Evolutionary conservation across 2,113 vertebrate genomes (phyloP), one percentile per base, ranked within the genome.

Genomic region (Thamnaconus septentrionalis): DNA sequence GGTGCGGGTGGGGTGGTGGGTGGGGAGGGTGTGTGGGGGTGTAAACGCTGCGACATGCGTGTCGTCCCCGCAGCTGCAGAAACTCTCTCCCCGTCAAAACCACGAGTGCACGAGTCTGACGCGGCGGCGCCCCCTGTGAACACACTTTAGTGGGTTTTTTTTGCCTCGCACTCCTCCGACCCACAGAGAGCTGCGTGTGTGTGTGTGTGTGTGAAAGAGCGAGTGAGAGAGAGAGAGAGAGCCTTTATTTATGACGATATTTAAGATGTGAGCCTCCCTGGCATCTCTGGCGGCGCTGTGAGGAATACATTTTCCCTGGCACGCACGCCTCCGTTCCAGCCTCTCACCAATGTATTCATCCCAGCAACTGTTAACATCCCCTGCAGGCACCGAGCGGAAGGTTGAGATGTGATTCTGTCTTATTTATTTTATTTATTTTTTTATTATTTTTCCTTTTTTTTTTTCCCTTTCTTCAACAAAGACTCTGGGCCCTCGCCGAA

Each of bases 301-400:
- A 31, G 52, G 9, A 53, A 8, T 56, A 6, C 39, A 3, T 68
- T 60, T 56, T 46, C 10, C 48, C 3, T 4, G n/a, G 40, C 54
- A 31, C 46, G 12, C 68, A 51, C n/a, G 6, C 44, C 46, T 46
- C 11, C 11, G 40, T 8, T 42, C 8, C 63, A 18, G 49, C 59
- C 63, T 1, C 56, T 59, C 48, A 49, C 52, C 56, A 31, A 56
- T 61, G 47, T 18, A 61, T 56, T 56, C 41, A 54, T 61, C 57
- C 65, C 48, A 51, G 56, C 59, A 56, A 60, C 45, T 56, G 60
- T 43, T 56, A 69, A 47, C 73, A 56, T 65, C 54, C 61, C 75
- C 64, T 73, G 56, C 65, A 65, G 69, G 64, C 69, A 53, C 63
- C 1, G 47, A 64, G 75, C 61, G 49, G 43, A 64, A 31, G 53